Conservation (phyloP, 2,797 vertebrate genomes). For the Xiphorhynchus erythropygius region DNA sequence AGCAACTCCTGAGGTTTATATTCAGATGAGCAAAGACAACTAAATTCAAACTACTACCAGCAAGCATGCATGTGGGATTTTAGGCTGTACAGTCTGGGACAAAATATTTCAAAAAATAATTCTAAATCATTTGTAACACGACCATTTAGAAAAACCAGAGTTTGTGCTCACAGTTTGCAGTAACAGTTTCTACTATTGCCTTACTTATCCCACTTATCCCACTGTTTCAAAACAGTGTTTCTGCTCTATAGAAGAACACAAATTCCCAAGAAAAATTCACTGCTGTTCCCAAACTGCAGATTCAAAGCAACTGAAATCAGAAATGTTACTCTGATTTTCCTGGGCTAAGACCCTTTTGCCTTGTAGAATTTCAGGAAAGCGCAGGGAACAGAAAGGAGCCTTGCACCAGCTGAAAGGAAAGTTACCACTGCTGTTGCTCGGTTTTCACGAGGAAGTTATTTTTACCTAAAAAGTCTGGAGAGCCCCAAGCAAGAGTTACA, state of each 20-base stretch:
- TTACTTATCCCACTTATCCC: background rate
- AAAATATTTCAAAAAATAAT: background rate
- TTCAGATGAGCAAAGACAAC: background rate
- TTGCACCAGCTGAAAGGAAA: background rate
- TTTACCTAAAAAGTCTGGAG: background rate
- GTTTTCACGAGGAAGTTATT: background rate
- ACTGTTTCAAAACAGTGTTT: background rate
- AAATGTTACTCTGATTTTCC: background rate
- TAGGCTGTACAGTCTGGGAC: background rate
- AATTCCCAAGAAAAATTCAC: background rate
- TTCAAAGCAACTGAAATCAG: background rate
- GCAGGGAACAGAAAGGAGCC: background rate
- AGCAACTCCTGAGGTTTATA: background rate
- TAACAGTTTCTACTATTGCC: background rate
- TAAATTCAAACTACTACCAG: background rate
- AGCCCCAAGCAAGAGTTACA: background rate
- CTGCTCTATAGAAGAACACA: background rate
- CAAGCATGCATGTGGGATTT: background rate
- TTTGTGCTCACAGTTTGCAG: background rate
- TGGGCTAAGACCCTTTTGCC: background rate
- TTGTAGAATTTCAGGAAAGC: background rate
- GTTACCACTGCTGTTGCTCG: background rate
- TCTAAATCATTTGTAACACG: background rate
- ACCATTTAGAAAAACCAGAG: background rate
- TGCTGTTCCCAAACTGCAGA: background rate